These are phyloP conservation scores for Gambusia yucatana DNA, from an alignment of 2,797 vertebrate species.

Conservation along the genomic window DNA sequence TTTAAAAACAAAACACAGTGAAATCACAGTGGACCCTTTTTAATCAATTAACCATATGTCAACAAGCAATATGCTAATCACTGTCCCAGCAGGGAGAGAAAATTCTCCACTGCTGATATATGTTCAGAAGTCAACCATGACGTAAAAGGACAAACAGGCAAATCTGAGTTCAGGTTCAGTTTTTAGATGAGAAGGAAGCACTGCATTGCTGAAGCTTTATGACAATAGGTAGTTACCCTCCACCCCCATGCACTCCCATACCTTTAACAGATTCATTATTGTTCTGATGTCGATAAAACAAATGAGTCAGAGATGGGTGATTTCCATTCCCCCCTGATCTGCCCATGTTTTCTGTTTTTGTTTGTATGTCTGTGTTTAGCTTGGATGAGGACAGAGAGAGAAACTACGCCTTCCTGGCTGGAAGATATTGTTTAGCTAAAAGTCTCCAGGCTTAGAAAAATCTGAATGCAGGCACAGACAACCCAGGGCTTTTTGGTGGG, in stretches of 20 bases:
- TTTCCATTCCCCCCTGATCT: conserved; percentile 35
- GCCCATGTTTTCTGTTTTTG: conserved; percentile 25
- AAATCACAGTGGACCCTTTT: conserved; percentile 76
- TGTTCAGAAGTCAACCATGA: conserved; percentile 56
- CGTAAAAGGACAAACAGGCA: conserved; percentile 33
- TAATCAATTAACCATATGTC: conserved; percentile 84
- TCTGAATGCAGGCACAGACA: conserved; percentile 59
- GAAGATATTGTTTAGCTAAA: conserved; percentile 73
- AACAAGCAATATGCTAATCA: conserved; percentile 79
- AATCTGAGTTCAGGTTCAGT: conserved; percentile 19
- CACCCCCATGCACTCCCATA: not conserved
- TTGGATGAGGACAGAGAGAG: conserved; percentile 46
- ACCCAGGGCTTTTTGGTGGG: conserved; percentile 78
- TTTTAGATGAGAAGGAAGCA: conserved; percentile 15
- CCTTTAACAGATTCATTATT: conserved; percentile 8
- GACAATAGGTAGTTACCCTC: not conserved
- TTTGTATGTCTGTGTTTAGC: conserved; percentile 48
- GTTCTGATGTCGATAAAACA: conserved; percentile 22
- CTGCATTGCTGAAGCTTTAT: not conserved
- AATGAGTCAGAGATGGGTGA: conserved; percentile 26
- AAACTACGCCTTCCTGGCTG: conserved; percentile 71
- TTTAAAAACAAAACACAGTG: conserved; percentile 82
- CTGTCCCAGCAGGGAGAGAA: conserved; percentile 56
- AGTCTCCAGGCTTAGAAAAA: conserved; percentile 71
- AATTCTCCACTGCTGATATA: conserved; percentile 70